These are phyloP conservation scores for Drosophila pullipes DNA, from an alignment of 2,888 invertebrate species.

Conservation along the genomic window DNA sequence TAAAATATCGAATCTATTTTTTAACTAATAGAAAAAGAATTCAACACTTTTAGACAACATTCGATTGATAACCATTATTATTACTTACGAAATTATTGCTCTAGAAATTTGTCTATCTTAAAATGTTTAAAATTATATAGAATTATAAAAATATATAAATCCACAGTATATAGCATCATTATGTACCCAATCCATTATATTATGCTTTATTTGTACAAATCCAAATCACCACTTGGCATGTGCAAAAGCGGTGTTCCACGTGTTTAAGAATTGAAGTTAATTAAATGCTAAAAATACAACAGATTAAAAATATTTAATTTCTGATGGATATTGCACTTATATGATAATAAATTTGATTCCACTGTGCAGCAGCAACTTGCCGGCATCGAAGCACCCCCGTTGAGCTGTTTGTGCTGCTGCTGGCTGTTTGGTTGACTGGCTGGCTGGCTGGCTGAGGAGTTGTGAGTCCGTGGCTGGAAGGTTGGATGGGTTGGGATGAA, in stretches of 20 bases:
- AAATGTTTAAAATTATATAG: not conserved
- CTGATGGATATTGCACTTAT: slow-evolving; percentile 4
- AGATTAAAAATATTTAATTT: slow-evolving; percentile 13
- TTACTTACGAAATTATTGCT: not conserved
- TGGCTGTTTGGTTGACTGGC: slow-evolving; percentile 48
- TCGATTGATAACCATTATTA: not conserved
- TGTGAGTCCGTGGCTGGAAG: slow-evolving; percentile 39
- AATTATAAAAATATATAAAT: not conserved
- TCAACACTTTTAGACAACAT: not conserved
- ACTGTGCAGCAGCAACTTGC: slow-evolving; percentile 65
- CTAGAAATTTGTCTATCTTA: not conserved
- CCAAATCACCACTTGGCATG: not conserved
- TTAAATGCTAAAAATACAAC: slow-evolving; percentile 1
- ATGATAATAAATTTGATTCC: slow-evolving; percentile 37
- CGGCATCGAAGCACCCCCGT: slow-evolving; percentile 73
- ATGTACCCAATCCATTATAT: not conserved
- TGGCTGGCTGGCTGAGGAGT: slow-evolving; percentile 57
- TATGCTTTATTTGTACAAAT: not conserved
- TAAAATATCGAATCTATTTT: not conserved
- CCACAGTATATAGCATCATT: not conserved
- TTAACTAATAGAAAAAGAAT: not conserved
- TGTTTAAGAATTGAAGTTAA: not conserved
- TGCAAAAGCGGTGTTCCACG: not conserved
- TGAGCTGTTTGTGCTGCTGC: slow-evolving; percentile 63
- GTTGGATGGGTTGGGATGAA: slow-evolving; percentile 21